phyloP scores from a whole-genome alignment of 2,888 invertebrate species.

The Chrysopilus asiliformis region DNA sequence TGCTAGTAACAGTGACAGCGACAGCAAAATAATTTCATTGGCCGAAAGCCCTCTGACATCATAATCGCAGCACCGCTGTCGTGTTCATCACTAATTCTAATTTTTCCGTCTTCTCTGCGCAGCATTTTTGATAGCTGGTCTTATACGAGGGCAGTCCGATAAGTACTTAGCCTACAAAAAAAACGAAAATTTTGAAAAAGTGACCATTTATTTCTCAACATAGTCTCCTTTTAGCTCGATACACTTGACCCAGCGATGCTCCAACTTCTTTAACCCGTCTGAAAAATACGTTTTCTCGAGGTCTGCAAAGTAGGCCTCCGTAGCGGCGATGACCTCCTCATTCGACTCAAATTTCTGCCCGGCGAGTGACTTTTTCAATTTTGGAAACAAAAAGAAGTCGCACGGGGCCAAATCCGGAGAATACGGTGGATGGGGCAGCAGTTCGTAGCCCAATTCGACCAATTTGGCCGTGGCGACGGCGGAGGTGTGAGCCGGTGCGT shows the following conservation, averaged over 20 bases:
- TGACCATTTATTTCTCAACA: background rate
- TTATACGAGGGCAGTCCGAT: background rate
- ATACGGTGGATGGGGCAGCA: background rate
- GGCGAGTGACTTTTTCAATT: background rate
- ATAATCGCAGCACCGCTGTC: too few relatives aligned
- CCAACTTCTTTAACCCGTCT: background rate
- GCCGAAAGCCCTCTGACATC: too few relatives aligned
- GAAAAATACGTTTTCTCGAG: background rate
- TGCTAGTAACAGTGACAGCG: too few relatives aligned
- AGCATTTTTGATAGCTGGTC: too few relatives aligned
- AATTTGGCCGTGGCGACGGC: too few relatives aligned
- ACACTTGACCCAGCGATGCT: background rate
- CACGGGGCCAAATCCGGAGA: background rate
- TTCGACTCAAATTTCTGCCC: background rate
- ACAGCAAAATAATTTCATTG: too few relatives aligned
- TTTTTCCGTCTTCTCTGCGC: too few relatives aligned
- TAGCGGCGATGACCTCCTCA: background rate
- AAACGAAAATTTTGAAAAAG: background rate
- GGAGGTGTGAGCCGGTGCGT: constrained; percentile 5
- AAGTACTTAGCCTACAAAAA: background rate
- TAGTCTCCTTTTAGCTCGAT: background rate
- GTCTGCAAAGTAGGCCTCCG: background rate
- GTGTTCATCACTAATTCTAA: too few relatives aligned
- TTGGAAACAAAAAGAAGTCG: background rate
- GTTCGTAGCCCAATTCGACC: background rate